Evolutionary conservation across 1,140 invertebrate genomes (phyloP).

Genomic region (Ephestia elutella): DNA sequence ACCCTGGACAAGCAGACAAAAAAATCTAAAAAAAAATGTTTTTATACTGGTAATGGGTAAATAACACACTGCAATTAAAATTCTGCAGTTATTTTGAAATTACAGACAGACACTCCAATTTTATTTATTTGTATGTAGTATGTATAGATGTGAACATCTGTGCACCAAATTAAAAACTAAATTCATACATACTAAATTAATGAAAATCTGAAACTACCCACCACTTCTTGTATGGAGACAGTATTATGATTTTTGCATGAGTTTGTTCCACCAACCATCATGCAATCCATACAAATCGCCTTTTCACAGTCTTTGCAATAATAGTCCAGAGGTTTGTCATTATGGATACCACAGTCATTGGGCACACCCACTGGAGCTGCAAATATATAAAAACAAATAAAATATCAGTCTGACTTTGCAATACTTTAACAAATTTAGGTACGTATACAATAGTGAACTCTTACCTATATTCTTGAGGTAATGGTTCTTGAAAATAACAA

Average conservation of each 20-base stretch:
- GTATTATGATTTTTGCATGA: conserved; percentile 63
- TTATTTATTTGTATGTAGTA: too few relatives aligned
- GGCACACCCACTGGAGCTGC: conserved; percentile 28
- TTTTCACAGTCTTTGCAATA: conserved; percentile 61
- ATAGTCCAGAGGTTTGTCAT: conserved; percentile 51
- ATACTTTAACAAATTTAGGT: not conserved
- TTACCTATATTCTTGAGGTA: conserved; percentile 44
- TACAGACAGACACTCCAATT: too few relatives aligned
- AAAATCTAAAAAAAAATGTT: too few relatives aligned
- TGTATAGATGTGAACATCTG: too few relatives aligned
- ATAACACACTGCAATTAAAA: too few relatives aligned
- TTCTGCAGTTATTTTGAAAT: too few relatives aligned
- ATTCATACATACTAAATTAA: not conserved
- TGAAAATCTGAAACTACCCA: conserved; percentile 25
- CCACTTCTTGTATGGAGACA: conserved; percentile 49
- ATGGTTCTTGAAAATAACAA: conserved; percentile 59
- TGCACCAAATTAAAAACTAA: too few relatives aligned
- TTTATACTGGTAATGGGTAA: too few relatives aligned
- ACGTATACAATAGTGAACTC: not conserved
- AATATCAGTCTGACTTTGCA: not conserved
- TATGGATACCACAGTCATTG: conserved; percentile 45
- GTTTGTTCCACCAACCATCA: conserved; percentile 43
- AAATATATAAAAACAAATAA: conserved; percentile 12
- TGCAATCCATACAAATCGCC: conserved; percentile 60
- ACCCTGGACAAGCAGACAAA: too few relatives aligned